A percentile compares a stretch with the other conserved stretches of the same genome.
These are phyloP conservation scores for Platypus cylindrus DNA, from an alignment of 2,888 invertebrate genomes.

Conservation along the genomic window DNA sequence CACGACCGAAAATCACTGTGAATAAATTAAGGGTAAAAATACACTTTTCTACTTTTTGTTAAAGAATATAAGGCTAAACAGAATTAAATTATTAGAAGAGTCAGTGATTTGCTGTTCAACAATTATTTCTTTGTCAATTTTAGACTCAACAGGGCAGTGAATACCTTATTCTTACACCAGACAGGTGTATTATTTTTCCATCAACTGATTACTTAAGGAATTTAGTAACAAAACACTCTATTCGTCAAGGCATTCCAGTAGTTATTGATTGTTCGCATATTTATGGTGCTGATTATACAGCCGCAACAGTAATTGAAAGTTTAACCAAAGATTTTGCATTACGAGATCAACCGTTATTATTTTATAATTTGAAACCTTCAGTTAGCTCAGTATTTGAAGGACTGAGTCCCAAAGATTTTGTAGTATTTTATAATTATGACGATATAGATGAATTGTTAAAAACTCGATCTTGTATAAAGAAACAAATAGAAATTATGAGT, in stretches of 20 bases:
- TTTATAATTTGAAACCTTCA: constrained; percentile 76
- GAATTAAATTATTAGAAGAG: not conserved
- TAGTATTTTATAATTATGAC: constrained; percentile 63
- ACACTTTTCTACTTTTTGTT: not conserved
- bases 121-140: constrained; percentile 23
- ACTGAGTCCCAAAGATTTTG: constrained; percentile 62
- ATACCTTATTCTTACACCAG: constrained; percentile 74
- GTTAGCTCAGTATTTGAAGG: constrained; percentile 74
- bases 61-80: not conserved
- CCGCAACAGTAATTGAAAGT: constrained; percentile 66
- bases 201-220: constrained; percentile 81
- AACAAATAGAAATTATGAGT: constrained; percentile 15
- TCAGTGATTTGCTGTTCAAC: not conserved
- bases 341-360: constrained; percentile 61
- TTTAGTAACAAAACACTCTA: constrained; percentile 69
- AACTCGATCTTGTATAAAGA: constrained; percentile 17
- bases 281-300: constrained; percentile 82
- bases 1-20: constrained; percentile 70
- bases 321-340: constrained; percentile 63
- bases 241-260: constrained; percentile 56
- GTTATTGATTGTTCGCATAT: constrained; percentile 81
- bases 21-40: constrained; percentile 50
- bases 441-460: constrained; percentile 56
- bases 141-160: constrained; percentile 57
- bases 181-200: constrained; percentile 79